These are phyloP conservation scores for Pheosia tremula DNA, from an alignment of 2,888 invertebrate genomes.

Conservation along the genomic window DNA sequence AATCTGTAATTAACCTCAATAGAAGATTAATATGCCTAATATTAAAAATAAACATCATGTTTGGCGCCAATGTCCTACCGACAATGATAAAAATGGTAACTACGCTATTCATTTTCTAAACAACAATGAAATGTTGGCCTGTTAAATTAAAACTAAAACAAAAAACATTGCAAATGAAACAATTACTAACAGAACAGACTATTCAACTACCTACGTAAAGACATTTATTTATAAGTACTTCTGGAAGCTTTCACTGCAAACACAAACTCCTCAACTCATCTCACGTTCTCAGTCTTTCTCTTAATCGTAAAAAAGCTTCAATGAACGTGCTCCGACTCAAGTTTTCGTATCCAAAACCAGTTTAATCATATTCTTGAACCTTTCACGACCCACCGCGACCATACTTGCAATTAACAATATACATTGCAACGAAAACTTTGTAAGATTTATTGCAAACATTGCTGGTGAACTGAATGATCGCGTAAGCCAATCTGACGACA, in stretches of 20 bases:
- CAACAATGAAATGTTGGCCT: slow-evolving; percentile 12
- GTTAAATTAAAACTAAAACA: slow-evolving; percentile 2
- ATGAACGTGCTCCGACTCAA: slow-evolving; percentile 12
- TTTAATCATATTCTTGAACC: slow-evolving; percentile 14
- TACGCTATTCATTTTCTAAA: not conserved
- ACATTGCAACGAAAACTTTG: slow-evolving; percentile 11
- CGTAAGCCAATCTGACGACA: slow-evolving; percentile 28
- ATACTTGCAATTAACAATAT: slow-evolving; percentile 14
- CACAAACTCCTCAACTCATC: slow-evolving; percentile 21
- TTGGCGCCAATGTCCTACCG: slow-evolving; percentile 21
- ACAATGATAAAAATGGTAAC: slow-evolving; percentile 9
- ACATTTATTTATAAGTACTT: slow-evolving; percentile 15
- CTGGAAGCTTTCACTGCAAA: slow-evolving; percentile 34
- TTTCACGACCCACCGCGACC: slow-evolving; percentile 17
- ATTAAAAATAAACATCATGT: slow-evolving; percentile 21
- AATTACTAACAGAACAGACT: slow-evolving; percentile 14
- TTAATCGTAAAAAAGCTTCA: slow-evolving; percentile 15
- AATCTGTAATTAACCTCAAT: slow-evolving; percentile 49
- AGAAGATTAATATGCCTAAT: slow-evolving; percentile 28
- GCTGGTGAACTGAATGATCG: slow-evolving; percentile 15
- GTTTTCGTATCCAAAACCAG: slow-evolving; percentile 10
- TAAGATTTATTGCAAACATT: slow-evolving; percentile 12
- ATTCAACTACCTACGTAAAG: slow-evolving; percentile 16
- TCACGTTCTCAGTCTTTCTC: slow-evolving; percentile 17
- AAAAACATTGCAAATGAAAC: slow-evolving; percentile 12